Evolutionary conservation across 2,888 invertebrate genomes (phyloP).

Genomic region (Tortrix viridana): DNA sequence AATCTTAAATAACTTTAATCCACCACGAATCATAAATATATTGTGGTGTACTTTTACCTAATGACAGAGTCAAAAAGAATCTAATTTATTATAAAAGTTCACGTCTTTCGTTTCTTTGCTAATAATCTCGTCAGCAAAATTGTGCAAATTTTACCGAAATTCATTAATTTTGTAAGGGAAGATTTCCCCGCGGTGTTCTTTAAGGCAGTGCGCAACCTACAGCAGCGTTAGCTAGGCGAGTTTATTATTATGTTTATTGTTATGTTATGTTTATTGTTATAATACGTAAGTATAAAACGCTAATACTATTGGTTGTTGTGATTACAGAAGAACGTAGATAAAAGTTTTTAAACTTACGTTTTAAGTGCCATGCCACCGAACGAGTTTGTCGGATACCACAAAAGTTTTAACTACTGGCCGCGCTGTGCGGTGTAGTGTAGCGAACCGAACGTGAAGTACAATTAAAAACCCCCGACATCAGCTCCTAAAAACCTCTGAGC

Average conservation of each 20-base stretch:
- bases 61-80: no score
- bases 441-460: neutral
- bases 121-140: constrained; percentile 13
- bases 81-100: neutral
- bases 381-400: constrained; percentile 48
- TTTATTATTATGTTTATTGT: constrained; percentile 31
- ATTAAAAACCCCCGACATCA: no score
- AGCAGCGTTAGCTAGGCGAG: constrained; percentile 12
- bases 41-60: constrained; percentile 1
- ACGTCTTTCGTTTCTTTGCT: no score
- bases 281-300: neutral
- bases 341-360: constrained; percentile 45
- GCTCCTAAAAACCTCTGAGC: no score
- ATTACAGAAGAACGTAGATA: constrained; percentile 41
- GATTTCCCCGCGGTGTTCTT: constrained; percentile 36
- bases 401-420: constrained; percentile 53
- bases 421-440: constrained; percentile 40
- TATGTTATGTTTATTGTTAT: no score
- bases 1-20: no score
- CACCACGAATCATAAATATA: no score
- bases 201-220: constrained; percentile 19
- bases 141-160: constrained; percentile 19
- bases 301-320: constrained; percentile 36
- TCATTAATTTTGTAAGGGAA: constrained; percentile 27
- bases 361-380: constrained; percentile 42